Evolutionary conservation across 2,113 vertebrate species (phyloP).

Genomic region (Talpa occidentalis): DNA sequence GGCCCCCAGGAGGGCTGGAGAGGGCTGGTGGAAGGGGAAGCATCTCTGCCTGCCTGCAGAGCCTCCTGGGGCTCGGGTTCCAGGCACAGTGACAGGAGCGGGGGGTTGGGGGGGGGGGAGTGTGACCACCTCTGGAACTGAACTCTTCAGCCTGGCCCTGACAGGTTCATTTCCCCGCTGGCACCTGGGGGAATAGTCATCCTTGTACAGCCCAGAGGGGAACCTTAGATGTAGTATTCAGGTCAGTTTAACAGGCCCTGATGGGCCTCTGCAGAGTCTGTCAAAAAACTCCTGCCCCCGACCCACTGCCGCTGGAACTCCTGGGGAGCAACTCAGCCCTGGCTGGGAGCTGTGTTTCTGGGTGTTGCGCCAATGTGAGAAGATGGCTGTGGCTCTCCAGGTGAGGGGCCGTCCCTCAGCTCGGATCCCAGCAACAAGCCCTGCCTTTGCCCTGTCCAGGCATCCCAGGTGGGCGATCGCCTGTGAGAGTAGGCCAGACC

Average conservation of each 20-base stretch:
- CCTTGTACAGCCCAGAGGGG: not conserved
- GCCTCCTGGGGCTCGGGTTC: not conserved
- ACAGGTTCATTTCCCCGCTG: not conserved
- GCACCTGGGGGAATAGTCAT: not conserved
- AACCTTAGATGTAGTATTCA: not conserved
- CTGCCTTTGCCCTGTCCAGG: not conserved
- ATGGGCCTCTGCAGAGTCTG: not conserved
- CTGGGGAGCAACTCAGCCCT: not conserved
- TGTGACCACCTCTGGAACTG: not conserved
- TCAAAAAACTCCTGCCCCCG: too few species aligned
- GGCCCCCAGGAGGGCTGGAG: not conserved
- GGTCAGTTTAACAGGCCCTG: not conserved
- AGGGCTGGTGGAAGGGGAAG: too few species aligned
- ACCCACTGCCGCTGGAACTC: not conserved
- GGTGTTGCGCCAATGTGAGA: not conserved
- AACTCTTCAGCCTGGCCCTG: not conserved
- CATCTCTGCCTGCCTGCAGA: not conserved
- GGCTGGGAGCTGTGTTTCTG: not conserved
- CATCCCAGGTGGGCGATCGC: not conserved
- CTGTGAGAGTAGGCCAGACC: not conserved
- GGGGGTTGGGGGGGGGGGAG: not conserved
- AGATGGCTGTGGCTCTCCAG: not conserved
- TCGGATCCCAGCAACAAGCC: too few species aligned
- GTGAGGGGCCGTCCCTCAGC: too few species aligned
- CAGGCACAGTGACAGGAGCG: fast-evolving